Conservation (phyloP, 2,113 vertebrate species). For the Ancistrus triradiatus region DNA sequence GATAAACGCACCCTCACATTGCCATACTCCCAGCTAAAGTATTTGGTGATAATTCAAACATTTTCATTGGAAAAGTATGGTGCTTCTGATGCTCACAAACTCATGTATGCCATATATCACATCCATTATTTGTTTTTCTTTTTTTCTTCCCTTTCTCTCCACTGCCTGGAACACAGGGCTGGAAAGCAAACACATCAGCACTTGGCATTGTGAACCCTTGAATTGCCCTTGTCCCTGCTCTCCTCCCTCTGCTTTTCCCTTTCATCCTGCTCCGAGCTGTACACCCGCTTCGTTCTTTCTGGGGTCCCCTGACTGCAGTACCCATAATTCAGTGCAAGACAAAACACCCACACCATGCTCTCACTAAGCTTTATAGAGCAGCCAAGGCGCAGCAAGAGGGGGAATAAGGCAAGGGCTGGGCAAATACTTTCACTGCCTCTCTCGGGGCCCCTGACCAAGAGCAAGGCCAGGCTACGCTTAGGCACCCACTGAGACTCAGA, state of each 20-base stretch:
- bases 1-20: conserved; percentile 22
- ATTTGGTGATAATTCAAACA: conserved; percentile 50
- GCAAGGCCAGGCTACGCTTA: conserved; percentile 38
- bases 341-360: conserved; percentile 70
- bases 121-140: conserved; percentile 63
- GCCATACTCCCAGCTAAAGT: conserved; percentile 21
- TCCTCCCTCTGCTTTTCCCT: conserved; percentile 48
- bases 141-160: conserved; percentile 51
- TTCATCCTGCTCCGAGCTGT: conserved; percentile 68
- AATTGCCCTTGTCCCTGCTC: conserved; percentile 59
- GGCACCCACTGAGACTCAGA: conserved; percentile 10
- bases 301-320: conserved; percentile 67
- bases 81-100: conserved; percentile 57
- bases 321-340: conserved; percentile 71
- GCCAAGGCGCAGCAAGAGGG: conserved; percentile 60
- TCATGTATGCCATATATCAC: conserved; percentile 67
- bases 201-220: conserved; percentile 69
- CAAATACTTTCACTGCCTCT: conserved; percentile 60
- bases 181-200: conserved; percentile 75
- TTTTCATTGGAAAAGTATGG: conserved; percentile 56
- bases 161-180: conserved; percentile 68
- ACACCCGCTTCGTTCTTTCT: conserved; percentile 63
- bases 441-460: conserved; percentile 54
- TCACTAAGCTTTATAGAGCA: conserved; percentile 65
- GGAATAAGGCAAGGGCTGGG: conserved; percentile 50